Evolutionary conservation across 1,140 invertebrate species (phyloP), one percentile per base, ranked within the genome.

Genomic region (Hestina assimilis): DNA sequence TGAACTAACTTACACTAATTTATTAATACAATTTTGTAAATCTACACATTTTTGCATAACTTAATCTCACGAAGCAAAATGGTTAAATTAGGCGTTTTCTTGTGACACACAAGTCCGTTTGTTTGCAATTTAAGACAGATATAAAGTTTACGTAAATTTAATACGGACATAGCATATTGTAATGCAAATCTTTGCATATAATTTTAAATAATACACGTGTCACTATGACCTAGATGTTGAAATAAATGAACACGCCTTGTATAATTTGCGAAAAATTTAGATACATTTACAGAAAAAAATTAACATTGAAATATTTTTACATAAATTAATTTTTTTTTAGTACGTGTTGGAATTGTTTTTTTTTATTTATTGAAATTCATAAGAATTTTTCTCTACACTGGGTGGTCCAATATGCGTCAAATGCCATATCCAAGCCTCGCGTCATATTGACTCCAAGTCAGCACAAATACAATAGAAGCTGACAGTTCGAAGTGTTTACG

Each of bases 401-500:
- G 33, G 33, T 38, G 33, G 33, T 38, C 33, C 14, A 2, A 7
- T 1, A 17, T 9, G 7, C 33, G 9, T 6, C 33, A 4, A 0
- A 38, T 38, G 19, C 33, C 33, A 0, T 4, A 38, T 38, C 33
- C 33, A 38, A 15, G 7, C 4, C 8, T 3, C 33, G 31, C 31
- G 1, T 11, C 7, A n/a, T 38, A 33, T 2, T 1, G 4, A 26
- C 11, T 21, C 15, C 2, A 20, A 33, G 29, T 48, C 33, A 48
- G 29, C 45, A 42, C 59, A 69, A 63, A 66, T 42, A 75, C 75
- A 75, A 74, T 71, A 66, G 72, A 61, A 65, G 72, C 70, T 71
- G 70, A 69, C 72, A 63, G 63, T 59, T 59, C 57, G 33, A 31
- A 69, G 59, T 78, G 66, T 78, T 78, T 78, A 61, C 63, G n/a